Evolutionary conservation across 2,113 vertebrate genomes (phyloP), one percentile per base, ranked within the genome.

Genomic region (Megaceryle torquata): DNA sequence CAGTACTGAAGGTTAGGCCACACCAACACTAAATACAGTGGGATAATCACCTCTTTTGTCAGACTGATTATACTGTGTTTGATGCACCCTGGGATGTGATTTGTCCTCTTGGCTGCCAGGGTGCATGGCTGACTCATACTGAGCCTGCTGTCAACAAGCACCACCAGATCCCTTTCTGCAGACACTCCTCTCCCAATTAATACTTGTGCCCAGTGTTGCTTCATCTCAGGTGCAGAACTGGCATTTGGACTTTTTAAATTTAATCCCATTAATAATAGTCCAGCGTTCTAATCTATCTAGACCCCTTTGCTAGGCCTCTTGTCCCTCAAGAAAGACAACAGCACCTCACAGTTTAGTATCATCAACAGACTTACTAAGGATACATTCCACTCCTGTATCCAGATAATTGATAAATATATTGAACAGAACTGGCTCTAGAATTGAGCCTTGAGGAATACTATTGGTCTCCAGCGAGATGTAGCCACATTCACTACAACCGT

Each of bases 401-500:
- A 59, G 41, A 28, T 28, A 3, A 4, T n/a, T 70, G 25, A 28
- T 51, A 39, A 63, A 39, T 39, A 63, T 18, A 63, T 41, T 39
- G 37, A 41, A 39, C 26, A 41, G 16, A 13, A 43, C 14, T 59
- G 51, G 11, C 28, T 35, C 14, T 33, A 31, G 26, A 70, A 61
- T 1, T 26, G 48, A 70, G 21, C 6, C 20, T 5, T 10, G 16
- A 48, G 20, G 29, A 76, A 41, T 10, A 25, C 7, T 1, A 0
- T 13, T 69, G 4, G 11, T 35, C 17, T 6, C 64, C 57, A 63
- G 56, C 3, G 20, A 61, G 48, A 63, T 31, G 35, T 21, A 83
- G 24, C 7, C 7, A 8, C 25, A 22, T 51, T 89, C 33, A 26
- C 31, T 67, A 18, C 26, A 68, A 11, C 5, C 22, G 9, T 35